Evolutionary conservation across 1,140 invertebrate genomes (phyloP).

Genomic region (Drosophila auraria): DNA sequence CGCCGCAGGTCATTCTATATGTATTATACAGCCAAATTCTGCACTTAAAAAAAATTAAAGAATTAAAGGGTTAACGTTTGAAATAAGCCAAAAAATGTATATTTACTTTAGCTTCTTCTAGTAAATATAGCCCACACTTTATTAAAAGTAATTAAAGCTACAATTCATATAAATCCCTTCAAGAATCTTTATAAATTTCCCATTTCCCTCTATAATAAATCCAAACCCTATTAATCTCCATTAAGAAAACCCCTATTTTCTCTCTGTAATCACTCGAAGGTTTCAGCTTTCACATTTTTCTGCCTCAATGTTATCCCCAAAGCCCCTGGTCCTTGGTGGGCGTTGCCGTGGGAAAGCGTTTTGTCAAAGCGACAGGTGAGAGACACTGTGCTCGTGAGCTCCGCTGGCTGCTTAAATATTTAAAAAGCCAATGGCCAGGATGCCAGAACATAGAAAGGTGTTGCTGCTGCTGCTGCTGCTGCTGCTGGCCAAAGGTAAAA

Average conservation of each 20-base stretch:
- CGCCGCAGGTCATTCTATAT: conserved; percentile 26
- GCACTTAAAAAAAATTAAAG: background rate
- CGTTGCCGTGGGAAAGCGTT: conserved; percentile 47
- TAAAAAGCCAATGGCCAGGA: conserved; percentile 51
- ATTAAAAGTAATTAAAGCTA: background rate
- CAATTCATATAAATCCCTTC: too few relatives aligned
- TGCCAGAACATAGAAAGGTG: conserved; percentile 26
- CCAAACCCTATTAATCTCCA: background rate
- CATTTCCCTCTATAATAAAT: background rate
- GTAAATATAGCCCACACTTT: background rate
- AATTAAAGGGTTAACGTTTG: background rate
- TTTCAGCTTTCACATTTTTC: conserved; percentile 9
- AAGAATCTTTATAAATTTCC: background rate
- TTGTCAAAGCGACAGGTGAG: conserved; percentile 58
- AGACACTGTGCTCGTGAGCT: conserved; percentile 12
- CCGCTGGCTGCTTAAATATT: conserved; percentile 58
- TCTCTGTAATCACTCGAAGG: conserved; percentile 11
- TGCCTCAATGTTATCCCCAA: background rate
- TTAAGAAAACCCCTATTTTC: conserved; percentile 1
- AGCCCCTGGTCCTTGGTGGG: conserved; percentile 17
- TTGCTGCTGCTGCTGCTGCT: conserved; percentile 8
- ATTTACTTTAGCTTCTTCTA: background rate
- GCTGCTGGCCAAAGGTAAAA: conserved; percentile 30
- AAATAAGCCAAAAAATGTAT: background rate
- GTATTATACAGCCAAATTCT: conserved; percentile 31